Evolutionary conservation across 1,140 invertebrate genomes (phyloP).

Genomic region (Zelostemma sp.): DNA sequence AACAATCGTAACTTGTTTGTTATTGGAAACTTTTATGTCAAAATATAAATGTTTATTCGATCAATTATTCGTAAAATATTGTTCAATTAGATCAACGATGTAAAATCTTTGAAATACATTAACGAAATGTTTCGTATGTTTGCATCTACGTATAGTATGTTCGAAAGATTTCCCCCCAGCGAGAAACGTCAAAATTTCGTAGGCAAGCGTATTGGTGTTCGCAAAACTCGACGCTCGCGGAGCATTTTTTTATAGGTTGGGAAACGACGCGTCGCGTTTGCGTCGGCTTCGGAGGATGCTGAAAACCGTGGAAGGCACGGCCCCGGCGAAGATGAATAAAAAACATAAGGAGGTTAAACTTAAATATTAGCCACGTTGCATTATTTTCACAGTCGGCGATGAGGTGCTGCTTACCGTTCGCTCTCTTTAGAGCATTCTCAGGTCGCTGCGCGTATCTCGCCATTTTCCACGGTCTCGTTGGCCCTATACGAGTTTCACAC

Average conservation of each 20-base stretch:
- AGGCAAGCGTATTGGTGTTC: neutral
- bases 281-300: neutral
- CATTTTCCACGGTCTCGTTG: slow-evolving; percentile 71
- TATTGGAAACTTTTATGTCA: neutral
- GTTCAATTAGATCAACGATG: neutral
- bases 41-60: no score
- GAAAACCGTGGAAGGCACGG: no score
- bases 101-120: neutral
- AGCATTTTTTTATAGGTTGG: no score
- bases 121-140: no score
- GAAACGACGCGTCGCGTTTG: neutral
- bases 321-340: slow-evolving; percentile 5
- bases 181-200: neutral
- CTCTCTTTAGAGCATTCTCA: slow-evolving; percentile 97
- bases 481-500: slow-evolving; percentile 19
- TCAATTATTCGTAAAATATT: no score
- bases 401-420: slow-evolving; percentile 84
- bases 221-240: neutral
- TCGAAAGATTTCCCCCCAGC: neutral
- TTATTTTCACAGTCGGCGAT: slow-evolving; percentile 7
- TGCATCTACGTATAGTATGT: neutral
- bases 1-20: no score
- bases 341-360: neutral
- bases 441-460: slow-evolving; percentile 95
- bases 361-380: slow-evolving; percentile 50